phyloP scores from a whole-genome alignment of 2,113 vertebrate species.

The Equus przewalskii region DNA sequence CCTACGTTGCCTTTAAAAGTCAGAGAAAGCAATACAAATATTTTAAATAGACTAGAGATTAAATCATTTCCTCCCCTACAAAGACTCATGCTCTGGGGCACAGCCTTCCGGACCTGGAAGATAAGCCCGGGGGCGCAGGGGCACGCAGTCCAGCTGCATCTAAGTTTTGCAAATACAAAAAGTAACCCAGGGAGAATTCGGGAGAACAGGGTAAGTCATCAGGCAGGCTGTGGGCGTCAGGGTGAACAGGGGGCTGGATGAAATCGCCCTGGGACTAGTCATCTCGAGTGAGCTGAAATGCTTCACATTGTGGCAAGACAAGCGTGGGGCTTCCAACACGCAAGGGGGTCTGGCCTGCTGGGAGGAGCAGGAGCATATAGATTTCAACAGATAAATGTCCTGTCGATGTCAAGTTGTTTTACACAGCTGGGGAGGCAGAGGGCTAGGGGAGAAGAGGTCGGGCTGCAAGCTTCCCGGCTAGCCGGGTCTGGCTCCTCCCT shows the following conservation, averaged over 20 bases:
- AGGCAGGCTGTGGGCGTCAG: neutral
- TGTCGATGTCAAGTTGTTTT: fast-evolving
- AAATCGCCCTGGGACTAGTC: neutral
- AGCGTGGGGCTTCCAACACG: fast-evolving
- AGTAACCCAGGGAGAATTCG: neutral
- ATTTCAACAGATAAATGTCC: fast-evolving
- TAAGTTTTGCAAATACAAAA: neutral
- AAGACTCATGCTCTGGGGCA: neutral
- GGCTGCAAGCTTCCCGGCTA: too few species aligned
- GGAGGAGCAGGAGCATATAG: fast-evolving
- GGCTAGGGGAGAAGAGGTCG: neutral
- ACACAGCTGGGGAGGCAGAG: fast-evolving
- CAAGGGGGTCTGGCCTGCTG: neutral
- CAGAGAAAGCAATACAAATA: neutral
- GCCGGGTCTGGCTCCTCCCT: neutral
- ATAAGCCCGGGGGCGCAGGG: fast-evolving
- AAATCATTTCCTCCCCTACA: too few species aligned
- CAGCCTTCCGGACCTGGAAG: fast-evolving
- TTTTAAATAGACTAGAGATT: neutral
- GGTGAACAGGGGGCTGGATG: too few species aligned
- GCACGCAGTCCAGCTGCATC: neutral
- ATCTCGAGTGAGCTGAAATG: fast-evolving
- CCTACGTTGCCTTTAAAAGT: too few species aligned
- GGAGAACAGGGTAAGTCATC: neutral
- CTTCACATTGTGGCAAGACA: fast-evolving